Evolutionary conservation across 2,888 invertebrate genomes (phyloP), one percentile per base, ranked within the genome.

Genomic region (Morinoia aosen): DNA sequence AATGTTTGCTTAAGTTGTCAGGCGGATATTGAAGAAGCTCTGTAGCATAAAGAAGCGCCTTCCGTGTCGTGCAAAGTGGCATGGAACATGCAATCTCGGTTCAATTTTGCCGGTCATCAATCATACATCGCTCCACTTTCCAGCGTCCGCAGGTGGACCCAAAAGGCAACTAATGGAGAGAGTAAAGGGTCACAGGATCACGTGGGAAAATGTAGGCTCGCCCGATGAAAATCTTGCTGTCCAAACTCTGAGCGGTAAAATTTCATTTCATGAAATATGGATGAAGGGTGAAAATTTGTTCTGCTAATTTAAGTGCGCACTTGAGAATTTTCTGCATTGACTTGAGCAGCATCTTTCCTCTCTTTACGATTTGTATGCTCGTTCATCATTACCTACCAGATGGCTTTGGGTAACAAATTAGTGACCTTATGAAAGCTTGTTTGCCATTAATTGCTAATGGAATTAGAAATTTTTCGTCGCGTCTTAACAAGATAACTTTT

Each of bases 191-290:
- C 76, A 76, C 76, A 76, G 76, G 76, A 14, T 76, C 76, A 76
- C 76, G 76, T 76, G 76, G 76, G 76, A 76, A 76, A 76, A 76
- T 76, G 76, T 19, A 76, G 76, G 76, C 76, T 76, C 25, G 76
- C 25, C 76, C 33, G 76, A 33, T 25, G 33, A 76, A 76, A 76
- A 76, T 76, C 25, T 33, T 76, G 25, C 33, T 25, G 76, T 76
- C 76, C 8, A 33, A 76, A 76, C 25, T 33, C 76, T 76, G 76
- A 0, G 25, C 10, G 16, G 76, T 33, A 33, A 33, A 76, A 33
- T 76, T 48, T 76, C 76, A 33, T 76, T 33, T 16, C 14, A 76
- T 16, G 76, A 33, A 76, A 76, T 25, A 76, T 76, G 76, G 33
- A 76, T 33, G 33, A 76, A 33, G 76, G 76, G 1, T 76, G 76